Percentiles rank a stretch among this genome's conserved stretches.
Evolutionary conservation across 2,797 vertebrate species (phyloP).

Genomic region (Gobionotothen gibberifrons): DNA sequence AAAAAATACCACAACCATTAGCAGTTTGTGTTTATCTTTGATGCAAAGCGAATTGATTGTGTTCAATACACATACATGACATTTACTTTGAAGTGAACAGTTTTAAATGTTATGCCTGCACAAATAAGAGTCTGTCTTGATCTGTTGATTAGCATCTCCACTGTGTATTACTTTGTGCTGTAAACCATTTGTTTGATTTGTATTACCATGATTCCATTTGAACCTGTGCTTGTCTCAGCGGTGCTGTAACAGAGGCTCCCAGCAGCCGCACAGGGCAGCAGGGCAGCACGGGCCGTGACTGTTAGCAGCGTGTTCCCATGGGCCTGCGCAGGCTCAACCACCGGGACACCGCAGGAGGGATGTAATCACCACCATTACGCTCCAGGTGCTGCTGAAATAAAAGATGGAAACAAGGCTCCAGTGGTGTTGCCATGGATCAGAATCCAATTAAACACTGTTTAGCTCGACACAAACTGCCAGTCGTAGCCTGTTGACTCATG

Average conservation of each 20-base stretch:
- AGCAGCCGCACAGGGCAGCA: constrained; percentile 37
- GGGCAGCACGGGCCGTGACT: constrained; percentile 74
- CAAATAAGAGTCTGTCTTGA: constrained; percentile 24
- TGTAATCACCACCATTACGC: constrained; percentile 83
- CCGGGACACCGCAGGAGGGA: constrained; percentile 67
- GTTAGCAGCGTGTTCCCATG: constrained; percentile 70
- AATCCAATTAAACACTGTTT: constrained; percentile 88
- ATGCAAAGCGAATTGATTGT: constrained; percentile 21
- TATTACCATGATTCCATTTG: constrained; percentile 70
- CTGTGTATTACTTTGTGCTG: constrained; percentile 50
- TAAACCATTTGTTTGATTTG: constrained; percentile 73
- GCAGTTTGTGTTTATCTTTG: constrained; percentile 6
- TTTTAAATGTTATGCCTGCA: constrained; percentile 35
- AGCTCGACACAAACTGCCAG: constrained; percentile 82
- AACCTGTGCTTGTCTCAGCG: constrained; percentile 64
- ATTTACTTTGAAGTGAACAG: constrained; percentile 20
- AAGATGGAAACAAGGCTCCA: constrained; percentile 80
- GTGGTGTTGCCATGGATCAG: constrained; percentile 81
- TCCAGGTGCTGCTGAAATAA: constrained; percentile 82
- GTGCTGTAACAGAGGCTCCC: constrained; percentile 47
- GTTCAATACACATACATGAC: neutral
- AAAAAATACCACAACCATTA: neutral
- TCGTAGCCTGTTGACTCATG: constrained; percentile 86
- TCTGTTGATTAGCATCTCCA: constrained; percentile 36
- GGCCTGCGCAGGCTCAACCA: constrained; percentile 62